Conservation (phyloP, 2,888 invertebrate species). For the Deilephila elpenor region DNA sequence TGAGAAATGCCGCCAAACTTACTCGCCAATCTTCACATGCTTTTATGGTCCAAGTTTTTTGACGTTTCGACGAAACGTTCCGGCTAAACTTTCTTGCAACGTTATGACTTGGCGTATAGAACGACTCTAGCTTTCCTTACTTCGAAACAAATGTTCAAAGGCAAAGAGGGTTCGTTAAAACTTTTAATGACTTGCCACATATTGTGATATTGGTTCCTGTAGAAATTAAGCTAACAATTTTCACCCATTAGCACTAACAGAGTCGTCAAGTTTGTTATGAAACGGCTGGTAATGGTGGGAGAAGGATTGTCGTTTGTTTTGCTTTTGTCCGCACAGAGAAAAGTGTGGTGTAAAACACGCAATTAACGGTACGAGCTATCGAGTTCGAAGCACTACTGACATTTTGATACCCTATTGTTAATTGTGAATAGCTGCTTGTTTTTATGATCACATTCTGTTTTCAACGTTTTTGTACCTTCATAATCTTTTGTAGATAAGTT, state of each 20-base stretch:
- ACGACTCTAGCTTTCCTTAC: too few relatives aligned
- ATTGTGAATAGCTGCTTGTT: not conserved
- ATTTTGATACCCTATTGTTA: conserved; percentile 22
- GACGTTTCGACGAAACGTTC: not conserved
- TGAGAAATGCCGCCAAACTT: conserved; percentile 44
- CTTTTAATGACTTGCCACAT: too few relatives aligned
- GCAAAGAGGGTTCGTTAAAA: too few relatives aligned
- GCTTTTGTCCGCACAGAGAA: conserved; percentile 12
- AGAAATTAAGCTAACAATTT: too few relatives aligned
- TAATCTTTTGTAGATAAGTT: not conserved
- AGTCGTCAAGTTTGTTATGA: not conserved
- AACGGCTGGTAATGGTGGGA: not conserved
- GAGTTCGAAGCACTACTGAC: conserved; percentile 19
- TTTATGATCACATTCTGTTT: not conserved
- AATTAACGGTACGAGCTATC: conserved; percentile 19
- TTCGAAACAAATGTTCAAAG: too few relatives aligned
- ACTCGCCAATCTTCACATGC: not conserved
- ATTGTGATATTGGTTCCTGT: too few relatives aligned
- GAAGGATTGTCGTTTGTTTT: conserved; percentile 19
- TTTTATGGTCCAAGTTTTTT: not conserved
- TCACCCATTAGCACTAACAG: too few relatives aligned
- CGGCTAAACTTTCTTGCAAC: not conserved
- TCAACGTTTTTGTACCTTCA: not conserved
- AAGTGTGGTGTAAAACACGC: conserved; percentile 13
- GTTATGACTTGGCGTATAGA: too few relatives aligned